Evolutionary conservation across 2,797 vertebrate genomes (phyloP).

Genomic region (Buceros bicornis): DNA sequence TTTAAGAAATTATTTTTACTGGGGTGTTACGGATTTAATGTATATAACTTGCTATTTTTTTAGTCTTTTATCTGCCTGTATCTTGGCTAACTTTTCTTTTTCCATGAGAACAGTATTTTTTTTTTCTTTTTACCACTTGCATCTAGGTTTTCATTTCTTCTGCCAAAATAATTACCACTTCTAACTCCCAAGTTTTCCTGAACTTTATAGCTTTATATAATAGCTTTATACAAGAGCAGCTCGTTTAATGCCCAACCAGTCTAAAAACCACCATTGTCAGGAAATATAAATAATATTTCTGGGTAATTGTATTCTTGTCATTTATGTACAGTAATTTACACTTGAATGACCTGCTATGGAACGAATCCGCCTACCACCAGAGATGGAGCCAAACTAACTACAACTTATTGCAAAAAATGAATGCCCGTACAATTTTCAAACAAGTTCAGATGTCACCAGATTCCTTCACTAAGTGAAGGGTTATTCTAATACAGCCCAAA

Average conservation of each 20-base stretch:
- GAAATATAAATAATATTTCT: background rate
- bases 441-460: too few species aligned
- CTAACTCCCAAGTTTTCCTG: background rate
- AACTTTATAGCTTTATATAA: background rate
- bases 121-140: background rate
- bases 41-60: background rate
- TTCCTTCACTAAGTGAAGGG: background rate
- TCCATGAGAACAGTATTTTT: background rate
- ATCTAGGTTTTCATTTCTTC: background rate
- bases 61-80: background rate
- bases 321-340: background rate
- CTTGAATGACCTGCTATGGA: background rate
- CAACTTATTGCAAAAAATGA: too few species aligned
- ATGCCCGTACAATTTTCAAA: too few species aligned
- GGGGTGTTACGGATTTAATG: background rate
- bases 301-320: background rate
- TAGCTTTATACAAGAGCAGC: background rate
- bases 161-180: background rate
- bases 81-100: background rate
- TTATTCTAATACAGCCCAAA: slow-evolving; percentile 17
- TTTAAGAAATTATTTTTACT: background rate
- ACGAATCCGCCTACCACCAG: too few species aligned
- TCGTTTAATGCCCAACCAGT: background rate
- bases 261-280: background rate
- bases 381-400: too few species aligned